Percentiles rank a stretch among this genome's conserved stretches.
Evolutionary conservation across 2,797 vertebrate genomes (phyloP).

Genomic region (Smutsia gigantea): DNA sequence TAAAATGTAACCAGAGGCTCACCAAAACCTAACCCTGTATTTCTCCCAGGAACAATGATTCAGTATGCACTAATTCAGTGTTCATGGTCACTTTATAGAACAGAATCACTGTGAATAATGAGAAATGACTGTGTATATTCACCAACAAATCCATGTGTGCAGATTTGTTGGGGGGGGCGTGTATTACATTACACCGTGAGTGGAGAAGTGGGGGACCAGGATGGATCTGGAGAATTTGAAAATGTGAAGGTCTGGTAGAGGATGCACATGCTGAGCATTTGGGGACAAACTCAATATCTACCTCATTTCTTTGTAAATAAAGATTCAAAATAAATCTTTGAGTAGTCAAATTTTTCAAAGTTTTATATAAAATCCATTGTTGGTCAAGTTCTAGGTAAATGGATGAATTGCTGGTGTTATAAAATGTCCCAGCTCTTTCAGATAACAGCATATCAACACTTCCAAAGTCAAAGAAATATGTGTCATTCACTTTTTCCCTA

Average conservation of each 20-base stretch:
- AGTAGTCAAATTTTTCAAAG: not conserved
- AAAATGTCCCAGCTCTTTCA: not conserved
- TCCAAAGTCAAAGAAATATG: not conserved
- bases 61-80: not conserved
- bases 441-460: not conserved
- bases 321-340: not conserved
- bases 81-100: not conserved
- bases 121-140: not conserved
- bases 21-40: not conserved
- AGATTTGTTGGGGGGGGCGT: not conserved
- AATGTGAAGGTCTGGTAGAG: not conserved
- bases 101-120: accelerated
- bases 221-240: not conserved
- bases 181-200: not conserved
- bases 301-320: not conserved
- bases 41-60: accelerated
- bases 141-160: accelerated
- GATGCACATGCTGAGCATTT: accelerated
- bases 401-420: not conserved
- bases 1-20: not conserved
- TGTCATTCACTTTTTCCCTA: not conserved
- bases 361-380: not conserved
- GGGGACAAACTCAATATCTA: accelerated
- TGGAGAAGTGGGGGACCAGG: not conserved
- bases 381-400: not conserved